Conservation (phyloP, 1,140 invertebrate species). For the Lepidurus packardi region DNA sequence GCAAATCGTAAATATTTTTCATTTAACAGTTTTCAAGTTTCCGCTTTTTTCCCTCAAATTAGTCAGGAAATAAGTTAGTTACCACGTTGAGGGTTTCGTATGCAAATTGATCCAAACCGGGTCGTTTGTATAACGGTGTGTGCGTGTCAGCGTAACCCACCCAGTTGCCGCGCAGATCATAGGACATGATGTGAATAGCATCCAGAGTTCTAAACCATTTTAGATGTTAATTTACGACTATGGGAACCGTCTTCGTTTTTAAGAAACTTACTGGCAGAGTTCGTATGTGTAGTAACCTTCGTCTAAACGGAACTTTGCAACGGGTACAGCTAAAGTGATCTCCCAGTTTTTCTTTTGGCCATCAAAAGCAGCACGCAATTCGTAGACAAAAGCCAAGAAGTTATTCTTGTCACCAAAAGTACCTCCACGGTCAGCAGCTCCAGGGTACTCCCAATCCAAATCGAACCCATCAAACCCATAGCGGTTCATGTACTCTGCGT, state of each 20-base stretch:
- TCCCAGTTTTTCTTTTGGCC: slow-evolving; percentile 69
- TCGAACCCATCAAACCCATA: slow-evolving; percentile 77
- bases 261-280: slow-evolving; percentile 65
- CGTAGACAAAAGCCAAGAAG: slow-evolving; percentile 61
- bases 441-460: slow-evolving; percentile 81
- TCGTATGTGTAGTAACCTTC: slow-evolving; percentile 84
- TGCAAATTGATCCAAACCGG: slow-evolving; percentile 72
- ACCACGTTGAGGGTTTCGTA: slow-evolving; percentile 83
- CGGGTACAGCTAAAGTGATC: slow-evolving; percentile 76
- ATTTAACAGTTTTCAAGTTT: background rate
- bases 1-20: slow-evolving; percentile 34
- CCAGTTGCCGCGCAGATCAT: slow-evolving; percentile 88
- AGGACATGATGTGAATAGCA: slow-evolving; percentile 82
- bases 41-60: background rate
- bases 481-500: slow-evolving; percentile 51
- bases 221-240: background rate
- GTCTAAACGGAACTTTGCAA: slow-evolving; percentile 74
- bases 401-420: slow-evolving; percentile 72
- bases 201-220: slow-evolving; percentile 50
- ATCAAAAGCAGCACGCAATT: slow-evolving; percentile 69
- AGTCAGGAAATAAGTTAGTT: slow-evolving; percentile 43
- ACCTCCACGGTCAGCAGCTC: slow-evolving; percentile 75
- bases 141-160: slow-evolving; percentile 81
- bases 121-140: slow-evolving; percentile 72
- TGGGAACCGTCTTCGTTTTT: background rate